A percentile compares a stretch with the other conserved stretches of the same genome.
These are phyloP conservation scores for Lamellibrachia luymesi DNA, from an alignment of 1,140 invertebrate genomes.

Conservation along the genomic window DNA sequence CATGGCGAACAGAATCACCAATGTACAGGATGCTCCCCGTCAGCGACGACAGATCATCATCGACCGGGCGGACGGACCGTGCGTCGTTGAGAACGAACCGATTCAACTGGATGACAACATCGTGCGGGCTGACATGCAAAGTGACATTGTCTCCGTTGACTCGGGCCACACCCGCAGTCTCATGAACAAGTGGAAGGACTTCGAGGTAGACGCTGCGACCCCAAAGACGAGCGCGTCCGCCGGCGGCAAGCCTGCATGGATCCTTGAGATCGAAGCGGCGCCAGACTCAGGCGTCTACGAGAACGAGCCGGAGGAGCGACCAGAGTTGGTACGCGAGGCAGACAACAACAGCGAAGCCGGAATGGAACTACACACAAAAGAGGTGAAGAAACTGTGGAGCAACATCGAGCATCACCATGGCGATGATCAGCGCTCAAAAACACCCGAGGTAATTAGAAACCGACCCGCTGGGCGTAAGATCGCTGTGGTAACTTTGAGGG, in stretches of 20 bases:
- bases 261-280: slow-evolving; percentile 7
- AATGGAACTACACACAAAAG: neutral
- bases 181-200: neutral
- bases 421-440: neutral
- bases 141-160: slow-evolving; percentile 8
- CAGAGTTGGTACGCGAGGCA: slow-evolving; percentile 20
- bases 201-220: neutral
- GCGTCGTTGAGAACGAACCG: slow-evolving; percentile 24
- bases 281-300: slow-evolving; percentile 20
- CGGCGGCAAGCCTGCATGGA: slow-evolving; percentile 17
- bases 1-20: slow-evolving; percentile 9
- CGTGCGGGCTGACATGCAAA: slow-evolving; percentile 1
- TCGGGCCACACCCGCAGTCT: slow-evolving; percentile 10
- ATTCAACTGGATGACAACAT: slow-evolving; percentile 9
- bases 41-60: slow-evolving; percentile 10
- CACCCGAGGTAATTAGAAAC: slow-evolving; percentile 20
- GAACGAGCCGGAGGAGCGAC: slow-evolving; percentile 22
- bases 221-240: neutral
- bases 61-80: neutral
- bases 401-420: slow-evolving; percentile 7
- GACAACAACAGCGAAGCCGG: slow-evolving; percentile 5
- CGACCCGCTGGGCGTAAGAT: neutral
- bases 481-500: neutral
- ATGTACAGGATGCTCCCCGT: neutral
- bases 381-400: slow-evolving; percentile 12